Base-by-base conservation (phyloP, 2,797 vertebrate genomes). In the Sebastolobus altivelis region DNA sequence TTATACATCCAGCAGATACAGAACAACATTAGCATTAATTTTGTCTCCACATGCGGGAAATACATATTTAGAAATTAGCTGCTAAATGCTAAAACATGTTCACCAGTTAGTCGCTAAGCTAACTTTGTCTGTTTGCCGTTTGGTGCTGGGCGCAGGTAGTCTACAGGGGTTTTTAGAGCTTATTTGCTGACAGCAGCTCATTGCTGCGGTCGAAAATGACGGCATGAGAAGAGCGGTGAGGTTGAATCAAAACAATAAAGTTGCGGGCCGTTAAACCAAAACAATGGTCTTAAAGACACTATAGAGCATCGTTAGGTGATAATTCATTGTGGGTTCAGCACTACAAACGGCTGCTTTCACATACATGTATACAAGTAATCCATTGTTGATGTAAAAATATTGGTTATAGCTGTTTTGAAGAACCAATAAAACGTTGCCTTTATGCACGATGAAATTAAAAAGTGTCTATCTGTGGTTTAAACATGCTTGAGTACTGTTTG, bases 261-360 rank as follows among this genome's bases (percentile, higher is more conserved):
- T 16, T 69, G 46, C 18, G 3, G 8, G 20, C 13, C 3, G 1
- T 37, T 65, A 8, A 71, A 60, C 12, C 40, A 58, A 49, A 76
- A 68, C 6, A 52, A 52, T 60, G 6, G 54, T 43, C 55, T 54
- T 52, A 70, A 75, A 65, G 54, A 46, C 35, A 55, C 46, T n/a
- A 11, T 9, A 67, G 1, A 46, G 8, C 59, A 46, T 18, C 0
- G 1, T n/a, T 49, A 27, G 6, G 25, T 54, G 31, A 65, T 54
- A 22, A 63, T 65, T 59, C 27, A 66, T 2, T 65, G 29, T 49
- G 9, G 25, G 40, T 31, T 59, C 31, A 20, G 46, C 9, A 33
- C 20, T 58, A 37, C 3, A 1, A 56, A 43, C 0, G 0, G 20
- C n/a, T 7, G 6, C 35, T 62, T 54, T 40, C 18, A 43, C 0